Conservation (phyloP, 2,113 vertebrate genomes). For the Kryptolebias marmoratus region DNA sequence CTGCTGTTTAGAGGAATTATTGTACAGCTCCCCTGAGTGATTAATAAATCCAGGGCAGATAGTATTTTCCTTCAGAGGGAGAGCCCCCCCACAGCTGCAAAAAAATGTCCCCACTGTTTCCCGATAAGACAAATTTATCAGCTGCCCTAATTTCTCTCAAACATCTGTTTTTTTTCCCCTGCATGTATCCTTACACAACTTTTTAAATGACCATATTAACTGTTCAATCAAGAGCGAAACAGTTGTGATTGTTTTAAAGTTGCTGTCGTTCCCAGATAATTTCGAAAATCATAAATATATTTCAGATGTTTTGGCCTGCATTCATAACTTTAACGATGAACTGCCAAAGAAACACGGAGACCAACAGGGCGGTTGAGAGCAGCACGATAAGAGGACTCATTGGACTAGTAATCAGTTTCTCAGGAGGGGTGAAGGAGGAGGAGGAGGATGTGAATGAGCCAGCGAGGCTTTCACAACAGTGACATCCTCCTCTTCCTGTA, state of each 20-base stretch:
- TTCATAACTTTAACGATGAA: constrained; percentile 17
- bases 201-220: too few species aligned
- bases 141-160: constrained; percentile 24
- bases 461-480: constrained; percentile 73
- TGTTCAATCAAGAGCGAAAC: too few species aligned
- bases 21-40: constrained; percentile 27
- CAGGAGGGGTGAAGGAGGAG: constrained; percentile 47
- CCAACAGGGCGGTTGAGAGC: constrained; percentile 38
- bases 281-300: neutral
- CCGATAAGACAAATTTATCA: constrained; percentile 57
- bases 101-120: constrained; percentile 44
- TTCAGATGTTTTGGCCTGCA: neutral
- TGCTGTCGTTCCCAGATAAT: neutral
- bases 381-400: constrained; percentile 64
- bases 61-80: constrained; percentile 32
- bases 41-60: constrained; percentile 36
- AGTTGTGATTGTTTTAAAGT: neutral
- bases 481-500: constrained; percentile 70
- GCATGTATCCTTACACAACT: too few species aligned
- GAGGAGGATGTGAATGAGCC: constrained; percentile 71
- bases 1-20: constrained; percentile 36
- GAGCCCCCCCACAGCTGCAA: constrained; percentile 48
- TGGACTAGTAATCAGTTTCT: constrained; percentile 39
- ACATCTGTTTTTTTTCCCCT: neutral
- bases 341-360: constrained; percentile 40